A percentile compares a stretch with the other conserved stretches of the same genome.
Conservation (phyloP, 1,140 invertebrate species). For the Fopius arisanus region DNA sequence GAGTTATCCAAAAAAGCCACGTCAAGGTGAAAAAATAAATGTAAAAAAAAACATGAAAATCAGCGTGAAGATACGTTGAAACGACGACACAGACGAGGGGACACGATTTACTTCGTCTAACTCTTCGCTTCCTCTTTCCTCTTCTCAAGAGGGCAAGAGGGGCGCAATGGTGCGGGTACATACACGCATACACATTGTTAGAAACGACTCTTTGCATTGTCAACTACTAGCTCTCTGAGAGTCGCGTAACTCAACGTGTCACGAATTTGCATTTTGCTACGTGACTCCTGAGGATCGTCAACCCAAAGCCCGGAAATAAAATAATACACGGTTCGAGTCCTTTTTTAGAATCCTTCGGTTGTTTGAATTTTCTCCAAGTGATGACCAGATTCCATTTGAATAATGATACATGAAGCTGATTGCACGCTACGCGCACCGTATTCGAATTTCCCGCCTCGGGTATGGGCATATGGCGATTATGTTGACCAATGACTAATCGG, state of each 20-base stretch:
- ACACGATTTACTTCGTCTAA: constrained; percentile 1
- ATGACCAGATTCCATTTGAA: no score
- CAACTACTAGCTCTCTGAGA: background rate
- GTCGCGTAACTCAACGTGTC: constrained; percentile 6
- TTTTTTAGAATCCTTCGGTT: no score
- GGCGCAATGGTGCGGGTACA: background rate
- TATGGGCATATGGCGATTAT: no score
- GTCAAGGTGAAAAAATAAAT: background rate
- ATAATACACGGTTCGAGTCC: no score
- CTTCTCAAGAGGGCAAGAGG: background rate
- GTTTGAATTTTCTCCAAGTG: no score
- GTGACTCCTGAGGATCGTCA: background rate
- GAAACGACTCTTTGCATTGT: background rate
- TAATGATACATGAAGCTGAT: no score
- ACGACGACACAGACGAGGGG: background rate
- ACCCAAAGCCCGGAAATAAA: background rate
- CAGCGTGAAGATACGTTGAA: background rate
- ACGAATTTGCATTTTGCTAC: background rate
- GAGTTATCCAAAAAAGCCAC: no score
- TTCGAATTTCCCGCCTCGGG: no score
- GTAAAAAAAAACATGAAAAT: background rate
- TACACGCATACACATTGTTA: background rate
- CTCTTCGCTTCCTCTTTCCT: background rate
- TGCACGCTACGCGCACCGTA: no score
- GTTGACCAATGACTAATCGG: no score